A percentile compares a stretch with the other conserved stretches of the same genome.
Conservation (phyloP, 2,888 invertebrate species). For the Coenonympha arcania region DNA sequence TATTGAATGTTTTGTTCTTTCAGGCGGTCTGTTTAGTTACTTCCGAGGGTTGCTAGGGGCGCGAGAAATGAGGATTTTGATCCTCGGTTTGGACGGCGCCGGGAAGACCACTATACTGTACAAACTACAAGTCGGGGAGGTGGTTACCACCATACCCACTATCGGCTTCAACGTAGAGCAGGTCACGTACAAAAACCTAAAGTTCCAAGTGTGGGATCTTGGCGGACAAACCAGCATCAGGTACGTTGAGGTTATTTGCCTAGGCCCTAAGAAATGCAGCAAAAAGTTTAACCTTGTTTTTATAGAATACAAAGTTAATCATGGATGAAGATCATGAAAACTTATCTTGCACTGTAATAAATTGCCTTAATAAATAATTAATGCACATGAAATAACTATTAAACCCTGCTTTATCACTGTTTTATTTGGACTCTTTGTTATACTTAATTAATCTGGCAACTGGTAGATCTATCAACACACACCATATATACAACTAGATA, state of each 20-base stretch:
- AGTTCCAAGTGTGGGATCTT: conserved; percentile 99
- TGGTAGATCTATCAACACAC: too few species aligned
- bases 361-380: not conserved
- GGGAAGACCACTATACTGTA: conserved; percentile 99
- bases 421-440: too few species aligned
- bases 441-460: too few species aligned
- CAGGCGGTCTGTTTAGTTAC: conserved; percentile 97
- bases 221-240: conserved; percentile 99
- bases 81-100: conserved; percentile 97
- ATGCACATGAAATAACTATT: not conserved
- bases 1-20: conserved; percentile 36
- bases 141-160: conserved; percentile 98
- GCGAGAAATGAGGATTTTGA: conserved; percentile 98
- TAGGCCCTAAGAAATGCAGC: not conserved
- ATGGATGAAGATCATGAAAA: conserved; percentile 9
- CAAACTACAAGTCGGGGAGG: conserved; percentile 97
- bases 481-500: too few species aligned
- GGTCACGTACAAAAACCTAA: conserved; percentile 98
- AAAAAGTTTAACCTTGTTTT: conserved; percentile 5
- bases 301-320: not conserved
- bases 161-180: conserved; percentile 99
- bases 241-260: conserved; percentile 64
- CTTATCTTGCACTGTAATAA: not conserved
- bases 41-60: conserved; percentile 96
- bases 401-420: not conserved